These are phyloP conservation scores for Laothoe populi DNA, from an alignment of 2,888 invertebrate genomes.

Conservation along the genomic window DNA sequence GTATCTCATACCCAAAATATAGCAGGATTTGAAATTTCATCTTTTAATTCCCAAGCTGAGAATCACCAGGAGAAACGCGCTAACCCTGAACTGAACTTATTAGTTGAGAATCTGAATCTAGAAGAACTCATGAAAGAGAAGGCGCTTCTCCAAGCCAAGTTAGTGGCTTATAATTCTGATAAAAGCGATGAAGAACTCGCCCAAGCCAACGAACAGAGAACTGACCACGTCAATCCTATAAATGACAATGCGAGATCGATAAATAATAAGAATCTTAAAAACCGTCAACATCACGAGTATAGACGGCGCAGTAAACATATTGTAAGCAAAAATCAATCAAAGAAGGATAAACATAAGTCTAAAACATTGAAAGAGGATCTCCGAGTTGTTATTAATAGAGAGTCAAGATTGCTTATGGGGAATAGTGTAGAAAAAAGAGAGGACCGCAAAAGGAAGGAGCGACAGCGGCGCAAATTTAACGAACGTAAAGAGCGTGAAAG, in stretches of 20 bases:
- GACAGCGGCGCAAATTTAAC: conserved; percentile 60
- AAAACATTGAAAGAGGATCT: conserved; percentile 72
- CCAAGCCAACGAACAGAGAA: conserved; percentile 48
- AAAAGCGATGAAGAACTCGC: conserved; percentile 82
- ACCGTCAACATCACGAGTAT: conserved; percentile 40
- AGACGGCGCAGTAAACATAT: conserved; percentile 72
- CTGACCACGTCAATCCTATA: conserved; percentile 75
- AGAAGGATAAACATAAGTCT: conserved; percentile 53
- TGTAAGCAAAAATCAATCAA: conserved; percentile 69
- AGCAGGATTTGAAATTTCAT: conserved; percentile 81
- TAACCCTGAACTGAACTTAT: conserved; percentile 89
- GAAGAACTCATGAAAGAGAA: conserved; percentile 96
- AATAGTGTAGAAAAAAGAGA: conserved; percentile 72
- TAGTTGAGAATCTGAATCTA: conserved; percentile 93
- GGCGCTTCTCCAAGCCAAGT: conserved; percentile 90
- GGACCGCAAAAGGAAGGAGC: conserved; percentile 64
- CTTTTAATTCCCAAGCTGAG: conserved; percentile 88
- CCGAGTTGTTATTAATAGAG: conserved; percentile 68
- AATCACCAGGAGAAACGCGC: conserved; percentile 86
- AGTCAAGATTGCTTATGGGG: conserved; percentile 60
- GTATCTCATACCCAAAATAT: conserved; percentile 44
- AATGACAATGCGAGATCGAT: conserved; percentile 76
- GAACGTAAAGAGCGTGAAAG: conserved; percentile 45
- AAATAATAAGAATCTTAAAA: conserved; percentile 66
- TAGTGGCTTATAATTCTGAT: conserved; percentile 91